phyloP scores from a whole-genome alignment of 1,140 invertebrate genomes.

The Gonioctena quinquepunctata region DNA sequence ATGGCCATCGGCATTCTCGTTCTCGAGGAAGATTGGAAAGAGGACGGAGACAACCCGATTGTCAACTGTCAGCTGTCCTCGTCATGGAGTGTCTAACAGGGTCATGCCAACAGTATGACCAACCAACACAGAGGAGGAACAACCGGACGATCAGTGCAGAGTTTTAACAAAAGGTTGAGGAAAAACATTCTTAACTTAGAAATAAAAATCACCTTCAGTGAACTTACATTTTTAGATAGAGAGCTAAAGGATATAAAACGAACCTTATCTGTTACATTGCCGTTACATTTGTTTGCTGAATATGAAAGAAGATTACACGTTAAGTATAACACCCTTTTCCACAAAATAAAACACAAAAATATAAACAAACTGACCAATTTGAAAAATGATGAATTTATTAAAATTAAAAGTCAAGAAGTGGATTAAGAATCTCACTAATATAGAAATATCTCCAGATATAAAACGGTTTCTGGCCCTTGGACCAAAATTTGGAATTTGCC shows the following conservation, averaged over 20 bases:
- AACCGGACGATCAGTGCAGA: neutral
- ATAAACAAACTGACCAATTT: neutral
- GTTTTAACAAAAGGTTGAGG: neutral
- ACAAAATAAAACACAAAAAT: neutral
- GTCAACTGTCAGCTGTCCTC: no score
- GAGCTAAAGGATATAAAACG: neutral
- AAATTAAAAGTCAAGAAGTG: constrained; percentile 4
- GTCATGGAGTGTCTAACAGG: no score
- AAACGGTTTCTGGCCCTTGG: neutral
- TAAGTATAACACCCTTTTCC: neutral
- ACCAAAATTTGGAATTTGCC: neutral
- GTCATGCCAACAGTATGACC: no score
- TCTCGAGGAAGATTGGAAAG: no score
- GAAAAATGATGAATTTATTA: neutral
- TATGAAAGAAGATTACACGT: neutral
- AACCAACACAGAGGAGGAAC: no score
- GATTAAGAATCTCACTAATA: neutral
- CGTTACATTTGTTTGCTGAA: neutral
- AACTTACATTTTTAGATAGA: neutral
- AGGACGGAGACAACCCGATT: no score
- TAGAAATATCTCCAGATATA: neutral
- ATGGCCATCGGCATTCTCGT: no score
- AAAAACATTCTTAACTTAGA: constrained; percentile 1
- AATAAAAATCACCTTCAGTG: constrained; percentile 4
- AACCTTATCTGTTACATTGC: neutral